A percentile compares a stretch with the other conserved stretches of the same genome.
Evolutionary conservation across 1,140 invertebrate genomes (phyloP).

Genomic region (Calephelis nemesis): DNA sequence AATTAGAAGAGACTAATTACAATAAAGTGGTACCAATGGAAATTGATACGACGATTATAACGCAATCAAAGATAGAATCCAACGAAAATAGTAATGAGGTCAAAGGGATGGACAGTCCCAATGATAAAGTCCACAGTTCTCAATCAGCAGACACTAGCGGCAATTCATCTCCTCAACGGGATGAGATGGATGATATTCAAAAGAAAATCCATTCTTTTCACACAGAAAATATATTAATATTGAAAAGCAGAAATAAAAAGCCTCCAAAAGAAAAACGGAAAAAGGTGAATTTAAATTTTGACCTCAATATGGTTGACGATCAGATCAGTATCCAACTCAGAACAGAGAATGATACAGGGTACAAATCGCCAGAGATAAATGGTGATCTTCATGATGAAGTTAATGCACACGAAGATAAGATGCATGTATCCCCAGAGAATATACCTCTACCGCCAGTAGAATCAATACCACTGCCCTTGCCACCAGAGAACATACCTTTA

Average conservation of each 20-base stretch:
- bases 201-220: slow-evolving; percentile 81
- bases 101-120: slow-evolving; percentile 56
- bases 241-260: slow-evolving; percentile 81
- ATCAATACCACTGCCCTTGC: slow-evolving; percentile 56
- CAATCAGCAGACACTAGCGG: slow-evolving; percentile 75
- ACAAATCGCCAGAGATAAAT: slow-evolving; percentile 52
- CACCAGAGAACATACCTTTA: slow-evolving; percentile 64
- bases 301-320: slow-evolving; percentile 77
- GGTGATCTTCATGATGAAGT: slow-evolving; percentile 61
- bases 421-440: slow-evolving; percentile 61
- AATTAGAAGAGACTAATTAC: slow-evolving; percentile 57
- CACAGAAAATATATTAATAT: slow-evolving; percentile 80
- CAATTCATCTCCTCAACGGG: slow-evolving; percentile 72
- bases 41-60: slow-evolving; percentile 60
- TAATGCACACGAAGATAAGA: slow-evolving; percentile 51
- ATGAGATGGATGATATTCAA: slow-evolving; percentile 81
- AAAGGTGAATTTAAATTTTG: slow-evolving; percentile 77
- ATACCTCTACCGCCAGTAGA: slow-evolving; percentile 67
- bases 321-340: slow-evolving; percentile 75
- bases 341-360: slow-evolving; percentile 55
- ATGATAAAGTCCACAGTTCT: slow-evolving; percentile 61
- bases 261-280: slow-evolving; percentile 76
- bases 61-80: slow-evolving; percentile 59
- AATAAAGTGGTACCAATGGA: slow-evolving; percentile 69
- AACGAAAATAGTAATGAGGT: slow-evolving; percentile 52